A percentile compares a stretch with the other conserved stretches of the same genome.
Conservation (phyloP, 2,888 invertebrate species). For the Folsomia manolachei region DNA sequence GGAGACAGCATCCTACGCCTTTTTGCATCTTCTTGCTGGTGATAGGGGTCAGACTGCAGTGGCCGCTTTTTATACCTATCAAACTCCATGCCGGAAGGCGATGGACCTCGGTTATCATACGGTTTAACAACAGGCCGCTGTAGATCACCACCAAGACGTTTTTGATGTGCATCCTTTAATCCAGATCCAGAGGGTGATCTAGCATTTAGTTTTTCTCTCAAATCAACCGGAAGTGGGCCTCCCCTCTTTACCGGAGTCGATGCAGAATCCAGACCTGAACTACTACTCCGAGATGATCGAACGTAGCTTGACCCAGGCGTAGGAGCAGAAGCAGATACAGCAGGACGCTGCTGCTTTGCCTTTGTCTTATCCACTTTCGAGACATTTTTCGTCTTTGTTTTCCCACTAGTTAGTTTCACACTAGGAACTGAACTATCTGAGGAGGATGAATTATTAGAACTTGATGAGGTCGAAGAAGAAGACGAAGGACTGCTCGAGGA, state of each 20-base stretch:
- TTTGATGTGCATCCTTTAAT: not conserved
- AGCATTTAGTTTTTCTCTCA: conserved; percentile 18
- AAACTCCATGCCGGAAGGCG: not conserved
- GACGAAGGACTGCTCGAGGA: conserved; percentile 40
- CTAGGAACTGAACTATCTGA: conserved; percentile 49
- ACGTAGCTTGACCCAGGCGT: not conserved
- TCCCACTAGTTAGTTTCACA: conserved; percentile 43
- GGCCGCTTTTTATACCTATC: conserved; percentile 20
- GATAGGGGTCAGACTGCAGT: conserved; percentile 23
- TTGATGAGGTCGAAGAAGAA: conserved; percentile 38
- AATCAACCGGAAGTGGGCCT: not conserved
- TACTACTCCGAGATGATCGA: conserved; percentile 8
- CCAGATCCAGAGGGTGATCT: not conserved
- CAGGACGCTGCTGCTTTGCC: conserved; percentile 26
- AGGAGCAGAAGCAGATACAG: conserved; percentile 16
- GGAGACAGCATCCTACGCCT: conserved; percentile 12
- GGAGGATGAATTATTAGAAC: conserved; percentile 35
- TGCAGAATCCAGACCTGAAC: not conserved
- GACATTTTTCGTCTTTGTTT: conserved; percentile 31
- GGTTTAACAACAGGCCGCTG: not conserved
- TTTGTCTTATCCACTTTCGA: conserved; percentile 23
- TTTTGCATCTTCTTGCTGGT: conserved; percentile 24
- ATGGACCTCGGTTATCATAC: conserved; percentile 15
- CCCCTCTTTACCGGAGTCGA: not conserved
- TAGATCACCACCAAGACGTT: not conserved